Evolutionary conservation across 2,888 invertebrate genomes (phyloP).

Genomic region (Drosophila putrida): DNA sequence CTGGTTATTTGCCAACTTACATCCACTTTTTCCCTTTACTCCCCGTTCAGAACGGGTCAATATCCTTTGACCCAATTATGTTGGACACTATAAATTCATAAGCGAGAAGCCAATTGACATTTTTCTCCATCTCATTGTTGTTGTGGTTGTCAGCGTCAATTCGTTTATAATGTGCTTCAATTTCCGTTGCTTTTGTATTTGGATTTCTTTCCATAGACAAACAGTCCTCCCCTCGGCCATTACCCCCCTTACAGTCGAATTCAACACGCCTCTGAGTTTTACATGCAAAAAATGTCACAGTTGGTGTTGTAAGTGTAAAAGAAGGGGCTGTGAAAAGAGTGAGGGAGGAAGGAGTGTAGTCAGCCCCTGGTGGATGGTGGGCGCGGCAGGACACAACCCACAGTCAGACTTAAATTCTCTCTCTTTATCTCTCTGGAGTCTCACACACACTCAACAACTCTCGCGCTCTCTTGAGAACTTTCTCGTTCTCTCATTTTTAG

Average conservation of each 20-base stretch:
- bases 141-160: constrained; percentile 43
- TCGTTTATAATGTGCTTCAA: constrained; percentile 70
- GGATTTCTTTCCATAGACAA: constrained; percentile 51
- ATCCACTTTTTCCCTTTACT: constrained; percentile 5
- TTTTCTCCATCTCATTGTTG: constrained; percentile 37
- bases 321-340: background rate
- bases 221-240: constrained; percentile 11
- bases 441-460: constrained; percentile 1
- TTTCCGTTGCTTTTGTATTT: constrained; percentile 65
- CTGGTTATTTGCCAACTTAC: constrained; percentile 52
- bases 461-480: constrained; percentile 14
- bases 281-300: constrained; percentile 54
- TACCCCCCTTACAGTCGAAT: background rate
- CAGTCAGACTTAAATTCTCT: background rate
- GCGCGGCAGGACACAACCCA: constrained; percentile 64
- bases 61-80: constrained; percentile 84
- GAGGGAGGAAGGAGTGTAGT: constrained; percentile 15
- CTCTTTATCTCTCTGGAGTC: background rate
- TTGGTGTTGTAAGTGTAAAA: constrained; percentile 39
- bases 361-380: constrained; percentile 55
- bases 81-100: constrained; percentile 55
- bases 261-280: constrained; percentile 64
- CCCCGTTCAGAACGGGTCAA: constrained; percentile 72
- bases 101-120: constrained; percentile 67
- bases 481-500: constrained; percentile 33